Evolutionary conservation across 2,888 invertebrate species (phyloP).

Genomic region (Lasioglossum morio): DNA sequence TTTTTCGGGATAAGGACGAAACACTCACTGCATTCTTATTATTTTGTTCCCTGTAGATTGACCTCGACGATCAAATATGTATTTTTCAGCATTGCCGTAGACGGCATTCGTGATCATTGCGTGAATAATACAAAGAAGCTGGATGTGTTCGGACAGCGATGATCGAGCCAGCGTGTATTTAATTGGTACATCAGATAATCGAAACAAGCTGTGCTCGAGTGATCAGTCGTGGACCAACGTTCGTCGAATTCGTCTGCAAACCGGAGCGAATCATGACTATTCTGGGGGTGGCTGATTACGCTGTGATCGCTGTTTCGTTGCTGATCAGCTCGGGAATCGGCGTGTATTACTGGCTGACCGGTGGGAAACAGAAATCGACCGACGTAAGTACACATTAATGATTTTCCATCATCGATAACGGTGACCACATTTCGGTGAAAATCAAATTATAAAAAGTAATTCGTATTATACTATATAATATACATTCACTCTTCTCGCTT

Average conservation of each 20-base stretch:
- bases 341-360: conserved; percentile 92
- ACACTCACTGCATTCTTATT: neutral
- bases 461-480: neutral
- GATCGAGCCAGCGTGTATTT: conserved; percentile 3
- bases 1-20: too few relatives aligned
- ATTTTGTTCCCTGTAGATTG: neutral
- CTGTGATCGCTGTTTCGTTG: conserved; percentile 90
- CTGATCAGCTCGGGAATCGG: conserved; percentile 91
- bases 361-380: conserved; percentile 93
- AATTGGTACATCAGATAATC: conserved; percentile 3
- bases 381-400: conserved; percentile 85
- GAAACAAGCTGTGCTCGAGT: neutral
- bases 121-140: conserved; percentile 3
- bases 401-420: too few relatives aligned
- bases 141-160: neutral
- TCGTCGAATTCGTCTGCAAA: conserved; percentile 11
- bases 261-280: conserved; percentile 72
- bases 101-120: neutral
- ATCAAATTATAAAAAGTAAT: neutral
- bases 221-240: neutral
- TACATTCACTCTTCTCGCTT: too few relatives aligned
- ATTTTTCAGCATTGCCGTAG: neutral
- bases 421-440: neutral
- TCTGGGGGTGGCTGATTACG: conserved; percentile 91
- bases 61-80: neutral